Percentiles rank a stretch among this genome's conserved stretches.
Conservation (phyloP, 2,888 invertebrate genomes). For the Platycheirus albimanus region DNA sequence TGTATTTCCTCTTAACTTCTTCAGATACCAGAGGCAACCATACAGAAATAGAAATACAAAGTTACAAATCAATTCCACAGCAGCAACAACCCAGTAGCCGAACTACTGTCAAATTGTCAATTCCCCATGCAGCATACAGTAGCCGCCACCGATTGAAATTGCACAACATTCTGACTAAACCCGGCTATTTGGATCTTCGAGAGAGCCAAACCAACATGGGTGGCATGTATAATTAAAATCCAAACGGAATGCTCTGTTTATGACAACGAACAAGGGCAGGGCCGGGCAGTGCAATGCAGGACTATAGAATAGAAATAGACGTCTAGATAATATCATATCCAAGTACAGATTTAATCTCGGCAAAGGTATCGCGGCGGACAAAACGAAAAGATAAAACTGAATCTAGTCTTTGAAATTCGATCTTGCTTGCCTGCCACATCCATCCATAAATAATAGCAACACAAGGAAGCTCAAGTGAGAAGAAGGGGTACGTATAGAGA, state of each 20-base stretch:
- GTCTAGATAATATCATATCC: conserved; percentile 25
- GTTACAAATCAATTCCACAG: conserved; percentile 52
- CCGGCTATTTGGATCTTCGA: neutral
- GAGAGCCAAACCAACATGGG: conserved; percentile 46
- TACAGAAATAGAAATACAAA: conserved; percentile 27
- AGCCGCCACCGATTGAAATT: conserved; percentile 45
- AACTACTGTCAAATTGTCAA: conserved; percentile 67
- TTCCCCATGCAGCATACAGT: conserved; percentile 49
- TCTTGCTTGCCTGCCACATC: conserved; percentile 47
- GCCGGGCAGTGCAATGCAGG: conserved; percentile 1
- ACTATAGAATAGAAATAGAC: neutral
- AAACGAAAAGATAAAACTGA: neutral
- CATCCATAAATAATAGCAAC: conserved; percentile 63
- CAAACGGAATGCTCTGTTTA: conserved; percentile 50
- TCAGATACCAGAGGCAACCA: neutral
- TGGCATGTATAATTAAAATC: conserved; percentile 72
- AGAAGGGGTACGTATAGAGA: conserved; percentile 14
- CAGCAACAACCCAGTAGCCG: conserved; percentile 31
- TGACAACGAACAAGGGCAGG: conserved; percentile 65
- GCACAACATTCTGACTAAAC: conserved; percentile 13
- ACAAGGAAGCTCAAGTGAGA: conserved; percentile 38
- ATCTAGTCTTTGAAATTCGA: conserved; percentile 38
- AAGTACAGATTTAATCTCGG: conserved; percentile 61
- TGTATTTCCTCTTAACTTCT: too few species aligned
- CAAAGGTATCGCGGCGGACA: conserved; percentile 23